phyloP scores from a whole-genome alignment of 2,797 vertebrate genomes.

The Pampus argenteus region DNA sequence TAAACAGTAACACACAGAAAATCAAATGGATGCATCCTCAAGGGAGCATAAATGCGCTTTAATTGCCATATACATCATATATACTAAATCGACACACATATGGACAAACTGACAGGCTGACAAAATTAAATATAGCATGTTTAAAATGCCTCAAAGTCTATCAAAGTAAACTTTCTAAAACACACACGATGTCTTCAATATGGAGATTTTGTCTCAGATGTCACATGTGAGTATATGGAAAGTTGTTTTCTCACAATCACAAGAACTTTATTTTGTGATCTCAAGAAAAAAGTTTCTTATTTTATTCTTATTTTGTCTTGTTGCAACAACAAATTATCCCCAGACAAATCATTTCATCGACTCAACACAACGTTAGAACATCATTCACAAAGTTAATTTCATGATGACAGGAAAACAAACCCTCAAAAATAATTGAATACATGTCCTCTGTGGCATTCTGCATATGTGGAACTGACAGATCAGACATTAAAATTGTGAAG shows the following conservation, averaged over 20 bases:
- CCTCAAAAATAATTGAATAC: constrained; percentile 41
- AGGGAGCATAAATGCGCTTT: neutral
- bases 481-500: neutral
- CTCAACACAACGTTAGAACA: constrained; percentile 11
- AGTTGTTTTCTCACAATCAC: constrained; percentile 15
- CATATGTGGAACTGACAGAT: constrained; percentile 4
- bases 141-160: constrained; percentile 7
- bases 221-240: neutral
- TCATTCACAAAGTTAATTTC: constrained; percentile 8
- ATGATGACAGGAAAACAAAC: constrained; percentile 36
- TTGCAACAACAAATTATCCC: constrained; percentile 28
- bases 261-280: constrained; percentile 5
- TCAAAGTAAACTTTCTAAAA: constrained; percentile 27
- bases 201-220: constrained; percentile 3
- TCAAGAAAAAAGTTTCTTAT: neutral
- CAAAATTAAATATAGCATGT: constrained; percentile 4
- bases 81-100: no score
- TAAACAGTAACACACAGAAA: neutral
- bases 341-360: constrained; percentile 24
- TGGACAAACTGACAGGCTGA: constrained; percentile 2
- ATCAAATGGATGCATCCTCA: neutral
- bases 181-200: constrained; percentile 39
- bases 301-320: constrained; percentile 18
- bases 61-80: no score
- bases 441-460: constrained; percentile 24